Evolutionary conservation across 2,797 vertebrate species (phyloP).

Genomic region (Phoeniculus purpureus): DNA sequence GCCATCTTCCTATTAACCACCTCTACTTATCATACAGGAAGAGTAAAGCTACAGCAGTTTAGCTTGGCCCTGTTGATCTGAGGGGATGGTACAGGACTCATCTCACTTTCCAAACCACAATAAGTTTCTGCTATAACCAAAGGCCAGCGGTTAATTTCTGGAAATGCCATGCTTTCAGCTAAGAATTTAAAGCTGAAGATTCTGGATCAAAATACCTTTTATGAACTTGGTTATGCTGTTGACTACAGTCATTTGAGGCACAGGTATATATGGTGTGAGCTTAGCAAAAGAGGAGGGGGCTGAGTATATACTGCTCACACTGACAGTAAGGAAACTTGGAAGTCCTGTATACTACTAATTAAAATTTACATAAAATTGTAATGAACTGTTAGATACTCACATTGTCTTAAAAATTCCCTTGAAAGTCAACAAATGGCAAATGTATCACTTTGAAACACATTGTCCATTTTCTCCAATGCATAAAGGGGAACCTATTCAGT

Average conservation of each 20-base stretch:
- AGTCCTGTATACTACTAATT: neutral
- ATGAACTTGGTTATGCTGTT: neutral
- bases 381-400: neutral
- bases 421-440: neutral
- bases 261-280: neutral
- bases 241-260: neutral
- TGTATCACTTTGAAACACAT: neutral
- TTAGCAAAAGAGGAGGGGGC: neutral
- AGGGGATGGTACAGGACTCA: neutral
- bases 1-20: conserved; percentile 28
- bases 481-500: neutral
- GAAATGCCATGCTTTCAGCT: neutral
- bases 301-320: neutral
- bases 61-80: neutral
- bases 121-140: neutral
- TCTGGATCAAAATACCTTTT: neutral
- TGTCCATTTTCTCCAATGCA: neutral
- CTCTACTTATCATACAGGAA: neutral
- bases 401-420: neutral
- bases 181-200: neutral
- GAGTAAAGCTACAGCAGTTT: neutral
- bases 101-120: neutral
- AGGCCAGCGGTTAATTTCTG: neutral
- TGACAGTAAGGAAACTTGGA: neutral
- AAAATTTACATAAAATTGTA: neutral